phyloP scores from a whole-genome alignment of 2,113 vertebrate species.

The Podarcis cretensis region DNA sequence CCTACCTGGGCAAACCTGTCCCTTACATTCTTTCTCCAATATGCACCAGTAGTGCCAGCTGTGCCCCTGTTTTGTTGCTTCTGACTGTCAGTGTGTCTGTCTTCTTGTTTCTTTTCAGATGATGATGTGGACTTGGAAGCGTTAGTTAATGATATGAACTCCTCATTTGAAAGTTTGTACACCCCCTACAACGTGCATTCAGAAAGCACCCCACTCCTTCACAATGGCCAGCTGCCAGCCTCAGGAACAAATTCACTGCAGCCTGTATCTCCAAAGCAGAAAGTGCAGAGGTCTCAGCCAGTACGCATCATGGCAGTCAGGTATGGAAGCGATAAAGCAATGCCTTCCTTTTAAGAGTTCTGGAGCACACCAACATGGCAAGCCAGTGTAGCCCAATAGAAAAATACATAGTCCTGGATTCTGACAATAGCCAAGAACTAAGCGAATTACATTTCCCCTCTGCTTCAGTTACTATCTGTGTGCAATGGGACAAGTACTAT shows the following conservation, averaged over 20 bases:
- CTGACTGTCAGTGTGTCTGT: background rate
- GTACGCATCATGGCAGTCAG: constrained; percentile 95
- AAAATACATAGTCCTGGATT: background rate
- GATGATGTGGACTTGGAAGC: constrained; percentile 93
- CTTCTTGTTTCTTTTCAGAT: constrained; percentile 75
- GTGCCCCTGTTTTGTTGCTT: background rate
- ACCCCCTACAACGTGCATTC: constrained; percentile 81
- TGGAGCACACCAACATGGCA: background rate
- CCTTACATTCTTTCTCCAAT: background rate
- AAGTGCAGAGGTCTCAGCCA: constrained; percentile 89
- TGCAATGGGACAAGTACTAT: background rate
- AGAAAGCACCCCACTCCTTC: constrained; percentile 84
- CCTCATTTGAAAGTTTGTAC: constrained; percentile 90
- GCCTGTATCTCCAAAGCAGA: constrained; percentile 71
- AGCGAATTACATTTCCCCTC: background rate
- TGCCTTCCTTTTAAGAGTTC: background rate
- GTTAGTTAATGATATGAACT: constrained; percentile 94
- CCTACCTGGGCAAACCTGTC: background rate
- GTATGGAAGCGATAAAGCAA: constrained; percentile 65
- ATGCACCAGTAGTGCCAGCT: background rate
- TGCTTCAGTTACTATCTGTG: background rate
- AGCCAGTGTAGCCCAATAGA: background rate
- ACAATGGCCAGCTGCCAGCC: constrained; percentile 80
- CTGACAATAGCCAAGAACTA: background rate
- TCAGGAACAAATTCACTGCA: constrained; percentile 50